These are phyloP conservation scores for Callyntrura guangdongensis DNA, from an alignment of 2,888 invertebrate genomes.

Conservation along the genomic window DNA sequence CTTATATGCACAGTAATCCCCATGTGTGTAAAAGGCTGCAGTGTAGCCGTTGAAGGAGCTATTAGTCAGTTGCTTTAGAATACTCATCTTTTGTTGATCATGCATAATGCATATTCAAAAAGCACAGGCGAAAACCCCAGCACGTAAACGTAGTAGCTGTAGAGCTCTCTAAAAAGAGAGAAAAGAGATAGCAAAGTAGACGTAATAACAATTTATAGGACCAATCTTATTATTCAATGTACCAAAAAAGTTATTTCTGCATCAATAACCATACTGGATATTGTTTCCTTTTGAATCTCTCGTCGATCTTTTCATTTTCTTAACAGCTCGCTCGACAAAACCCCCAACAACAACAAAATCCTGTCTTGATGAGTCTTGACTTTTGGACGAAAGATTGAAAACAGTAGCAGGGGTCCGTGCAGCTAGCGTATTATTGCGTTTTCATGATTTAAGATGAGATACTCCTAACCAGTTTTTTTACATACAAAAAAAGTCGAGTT, in stretches of 20 bases:
- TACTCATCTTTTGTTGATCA: too few relatives aligned
- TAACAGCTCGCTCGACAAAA: conserved; percentile 7
- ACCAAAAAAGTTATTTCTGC: conserved; percentile 70
- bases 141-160: conserved; percentile 59
- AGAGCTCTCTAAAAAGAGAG: too few relatives aligned
- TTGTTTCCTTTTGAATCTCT: conserved; percentile 41
- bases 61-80: too few relatives aligned
- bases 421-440: conserved; percentile 46
- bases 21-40: background rate
- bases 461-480: conserved; percentile 65
- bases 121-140: conserved; percentile 39
- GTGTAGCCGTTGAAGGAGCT: too few relatives aligned
- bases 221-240: conserved; percentile 7
- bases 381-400: conserved; percentile 75
- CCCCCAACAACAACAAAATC: conserved; percentile 38
- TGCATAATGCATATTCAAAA: background rate
- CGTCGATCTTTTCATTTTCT: conserved; percentile 10
- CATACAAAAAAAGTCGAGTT: background rate
- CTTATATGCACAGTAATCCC: background rate
- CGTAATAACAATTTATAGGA: conserved; percentile 47
- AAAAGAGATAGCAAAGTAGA: background rate
- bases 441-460: conserved; percentile 50
- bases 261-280: conserved; percentile 72
- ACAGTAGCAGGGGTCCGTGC: conserved; percentile 76
- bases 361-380: conserved; percentile 73